Conservation (phyloP, 2,888 invertebrate species). For the Cerastoderma edule region DNA sequence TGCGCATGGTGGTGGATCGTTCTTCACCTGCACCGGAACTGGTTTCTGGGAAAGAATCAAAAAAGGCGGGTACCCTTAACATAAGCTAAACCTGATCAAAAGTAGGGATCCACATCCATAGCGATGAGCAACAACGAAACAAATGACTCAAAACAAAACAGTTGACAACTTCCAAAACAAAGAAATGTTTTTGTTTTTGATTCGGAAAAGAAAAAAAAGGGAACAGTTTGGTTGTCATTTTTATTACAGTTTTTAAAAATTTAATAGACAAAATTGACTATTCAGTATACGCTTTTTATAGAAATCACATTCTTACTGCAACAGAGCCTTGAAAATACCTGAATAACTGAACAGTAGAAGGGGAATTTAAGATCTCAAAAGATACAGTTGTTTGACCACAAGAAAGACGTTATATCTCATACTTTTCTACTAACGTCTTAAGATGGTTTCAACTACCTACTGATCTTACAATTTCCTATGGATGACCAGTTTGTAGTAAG, state of each 20-base stretch:
- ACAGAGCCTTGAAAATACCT: too few relatives aligned
- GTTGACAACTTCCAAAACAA: neutral
- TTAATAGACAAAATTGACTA: too few relatives aligned
- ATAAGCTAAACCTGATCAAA: neutral
- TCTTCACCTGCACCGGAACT: constrained; percentile 13
- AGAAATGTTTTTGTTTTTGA: neutral
- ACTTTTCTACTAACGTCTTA: neutral
- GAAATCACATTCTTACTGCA: too few relatives aligned
- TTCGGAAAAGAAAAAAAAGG: neutral
- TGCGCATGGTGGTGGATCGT: constrained; percentile 28
- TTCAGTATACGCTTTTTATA: too few relatives aligned
- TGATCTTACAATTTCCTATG: neutral
- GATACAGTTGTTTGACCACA: neutral
- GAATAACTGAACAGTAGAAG: too few relatives aligned
- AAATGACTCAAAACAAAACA: neutral
- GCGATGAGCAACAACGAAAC: neutral
- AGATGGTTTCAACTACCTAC: neutral
- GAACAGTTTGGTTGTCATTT: neutral
- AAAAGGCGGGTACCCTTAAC: neutral
- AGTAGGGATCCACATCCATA: neutral
- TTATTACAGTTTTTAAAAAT: neutral
- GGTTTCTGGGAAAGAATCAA: constrained; percentile 17
- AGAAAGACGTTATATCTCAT: neutral
- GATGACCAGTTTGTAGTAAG: neutral
- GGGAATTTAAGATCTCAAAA: neutral